phyloP scores from a whole-genome alignment of 2,797 vertebrate species.

The Fistularia tabacaria region DNA sequence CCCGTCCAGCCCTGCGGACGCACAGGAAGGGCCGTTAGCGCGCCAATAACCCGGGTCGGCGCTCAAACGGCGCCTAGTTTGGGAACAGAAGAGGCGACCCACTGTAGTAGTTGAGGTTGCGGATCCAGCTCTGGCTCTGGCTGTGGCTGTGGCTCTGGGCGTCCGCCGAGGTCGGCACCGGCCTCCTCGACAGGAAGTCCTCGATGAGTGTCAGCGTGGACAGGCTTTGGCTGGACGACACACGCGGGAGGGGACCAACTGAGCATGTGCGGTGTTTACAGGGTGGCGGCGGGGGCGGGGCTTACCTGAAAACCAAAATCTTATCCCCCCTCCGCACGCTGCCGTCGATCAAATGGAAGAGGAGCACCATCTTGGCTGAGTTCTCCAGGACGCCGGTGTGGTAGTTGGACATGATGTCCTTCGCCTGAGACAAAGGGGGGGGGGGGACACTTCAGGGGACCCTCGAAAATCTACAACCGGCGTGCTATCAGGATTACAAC shows the following conservation, averaged over 20 bases:
- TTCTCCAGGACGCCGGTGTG: conserved; percentile 89
- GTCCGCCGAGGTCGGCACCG: conserved; percentile 74
- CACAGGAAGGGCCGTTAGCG: no score
- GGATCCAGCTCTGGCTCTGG: conserved; percentile 85
- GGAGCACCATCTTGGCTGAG: conserved; percentile 95
- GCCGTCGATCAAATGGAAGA: conserved; percentile 96
- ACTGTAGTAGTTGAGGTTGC: conserved; percentile 96
- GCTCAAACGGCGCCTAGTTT: neutral
- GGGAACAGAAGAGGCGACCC: conserved; percentile 66
- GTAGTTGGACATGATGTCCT: conserved; percentile 91
- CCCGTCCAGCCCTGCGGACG: conserved; percentile 86
- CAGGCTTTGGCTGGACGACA: conserved; percentile 88
- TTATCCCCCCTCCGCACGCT: conserved; percentile 90
- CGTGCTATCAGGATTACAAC: no score
- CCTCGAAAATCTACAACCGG: no score
- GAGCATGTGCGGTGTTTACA: neutral
- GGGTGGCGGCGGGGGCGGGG: conserved; percentile 1
- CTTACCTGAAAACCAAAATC: conserved; percentile 95
- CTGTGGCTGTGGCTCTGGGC: conserved; percentile 75
- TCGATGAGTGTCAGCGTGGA: conserved; percentile 95
- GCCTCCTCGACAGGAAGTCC: conserved; percentile 89
- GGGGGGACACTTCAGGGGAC: neutral
- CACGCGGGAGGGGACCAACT: neutral
- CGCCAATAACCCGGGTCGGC: no score
- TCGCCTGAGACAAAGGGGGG: conserved; percentile 77